Conservation (phyloP, 2,888 invertebrate species). For the Drosophila tanythrix region DNA sequence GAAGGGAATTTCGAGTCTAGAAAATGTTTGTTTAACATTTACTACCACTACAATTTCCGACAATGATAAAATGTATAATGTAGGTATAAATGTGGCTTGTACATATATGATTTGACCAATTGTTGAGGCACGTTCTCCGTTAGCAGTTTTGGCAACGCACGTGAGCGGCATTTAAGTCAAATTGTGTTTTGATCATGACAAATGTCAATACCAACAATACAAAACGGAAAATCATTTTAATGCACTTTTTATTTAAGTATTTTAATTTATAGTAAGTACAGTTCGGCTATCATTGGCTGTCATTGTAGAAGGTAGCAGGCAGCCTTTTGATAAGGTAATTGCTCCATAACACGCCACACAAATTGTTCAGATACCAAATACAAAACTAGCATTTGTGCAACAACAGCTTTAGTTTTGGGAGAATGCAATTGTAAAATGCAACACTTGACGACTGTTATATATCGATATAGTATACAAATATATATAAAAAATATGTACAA, state of each 20-base stretch:
- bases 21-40: not conserved
- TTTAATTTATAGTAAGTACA: slow-evolving; percentile 29
- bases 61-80: not conserved
- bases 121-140: slow-evolving; percentile 56
- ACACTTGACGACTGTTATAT: slow-evolving; percentile 19
- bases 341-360: slow-evolving; percentile 54
- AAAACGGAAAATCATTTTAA: slow-evolving; percentile 20
- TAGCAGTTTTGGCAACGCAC: slow-evolving; percentile 45
- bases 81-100: slow-evolving; percentile 8
- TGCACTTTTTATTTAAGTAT: slow-evolving; percentile 38
- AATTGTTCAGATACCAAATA: slow-evolving; percentile 27
- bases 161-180: slow-evolving; percentile 48
- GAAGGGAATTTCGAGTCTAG: not conserved
- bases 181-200: slow-evolving; percentile 51
- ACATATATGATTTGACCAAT: slow-evolving; percentile 18
- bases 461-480: not conserved
- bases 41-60: not conserved
- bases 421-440: slow-evolving; percentile 31
- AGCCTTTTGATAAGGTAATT: slow-evolving; percentile 60
- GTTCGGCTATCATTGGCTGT: slow-evolving; percentile 31
- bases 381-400: slow-evolving; percentile 13
- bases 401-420: slow-evolving; percentile 9
- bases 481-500: not conserved
- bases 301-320: slow-evolving; percentile 27
- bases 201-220: slow-evolving; percentile 28